phyloP scores from a whole-genome alignment of 2,113 vertebrate species.

The Rana temporaria region DNA sequence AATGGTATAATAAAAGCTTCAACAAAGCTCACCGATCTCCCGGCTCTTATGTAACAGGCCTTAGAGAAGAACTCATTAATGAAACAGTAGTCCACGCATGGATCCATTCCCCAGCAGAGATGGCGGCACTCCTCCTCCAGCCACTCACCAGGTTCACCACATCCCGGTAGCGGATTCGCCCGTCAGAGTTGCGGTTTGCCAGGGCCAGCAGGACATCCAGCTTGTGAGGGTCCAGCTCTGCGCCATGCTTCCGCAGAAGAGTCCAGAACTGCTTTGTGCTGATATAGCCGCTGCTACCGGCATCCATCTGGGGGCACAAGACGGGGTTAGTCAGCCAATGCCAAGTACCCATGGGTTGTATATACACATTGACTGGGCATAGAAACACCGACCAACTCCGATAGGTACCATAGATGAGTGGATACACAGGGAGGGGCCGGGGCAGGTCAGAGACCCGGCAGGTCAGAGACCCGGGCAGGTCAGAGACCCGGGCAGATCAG shows the following conservation, averaged over 20 bases:
- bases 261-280: constrained; percentile 91
- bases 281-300: constrained; percentile 91
- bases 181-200: constrained; percentile 88
- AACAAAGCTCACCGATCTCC: no score
- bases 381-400: no score
- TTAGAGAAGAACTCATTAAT: background rate
- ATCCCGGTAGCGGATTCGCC: constrained; percentile 96
- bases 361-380: no score
- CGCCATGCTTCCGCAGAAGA: constrained; percentile 87
- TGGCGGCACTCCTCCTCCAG: background rate
- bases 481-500: no score
- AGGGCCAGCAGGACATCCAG: constrained; percentile 93
- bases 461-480: no score
- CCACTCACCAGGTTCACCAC: constrained; percentile 94
- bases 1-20: no score
- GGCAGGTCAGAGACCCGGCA: no score
- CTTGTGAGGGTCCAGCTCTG: constrained; percentile 93
- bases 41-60: no score
- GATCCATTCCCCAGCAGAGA: background rate
- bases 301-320: constrained; percentile 84
- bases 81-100: background rate
- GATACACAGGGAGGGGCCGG: no score
- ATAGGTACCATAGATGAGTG: no score
- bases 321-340: background rate
- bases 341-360: no score